A percentile compares a stretch with the other conserved stretches of the same genome.
phyloP scores from a whole-genome alignment of 2,888 invertebrate species.

The Meandrusa payeni region DNA sequence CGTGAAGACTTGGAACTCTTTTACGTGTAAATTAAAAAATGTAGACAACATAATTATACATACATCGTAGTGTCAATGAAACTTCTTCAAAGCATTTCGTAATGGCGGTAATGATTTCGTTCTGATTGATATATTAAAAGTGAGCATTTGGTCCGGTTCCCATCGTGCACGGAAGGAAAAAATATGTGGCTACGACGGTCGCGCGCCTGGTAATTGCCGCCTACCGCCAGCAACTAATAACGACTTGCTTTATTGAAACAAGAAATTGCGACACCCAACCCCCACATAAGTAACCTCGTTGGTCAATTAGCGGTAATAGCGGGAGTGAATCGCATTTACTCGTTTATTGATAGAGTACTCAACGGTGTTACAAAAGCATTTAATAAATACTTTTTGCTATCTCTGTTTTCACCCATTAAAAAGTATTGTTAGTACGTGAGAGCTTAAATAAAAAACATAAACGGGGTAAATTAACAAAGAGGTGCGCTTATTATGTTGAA shows the following conservation, averaged over 20 bases:
- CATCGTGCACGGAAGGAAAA: slow-evolving; percentile 49
- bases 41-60: too few relatives aligned
- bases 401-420: too few relatives aligned
- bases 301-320: slow-evolving; percentile 56
- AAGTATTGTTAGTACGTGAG: too few relatives aligned
- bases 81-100: background rate
- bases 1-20: too few relatives aligned
- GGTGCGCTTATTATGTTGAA: too few relatives aligned
- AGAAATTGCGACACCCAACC: slow-evolving; percentile 62
- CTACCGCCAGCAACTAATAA: slow-evolving; percentile 46
- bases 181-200: slow-evolving; percentile 39
- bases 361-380: too few relatives aligned
- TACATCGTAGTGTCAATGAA: too few relatives aligned
- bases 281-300: slow-evolving; percentile 44
- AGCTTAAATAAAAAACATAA: too few relatives aligned
- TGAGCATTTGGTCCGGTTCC: slow-evolving; percentile 63
- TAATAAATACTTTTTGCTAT: background rate
- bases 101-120: slow-evolving; percentile 34
- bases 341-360: slow-evolving; percentile 27
- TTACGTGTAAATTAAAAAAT: too few relatives aligned
- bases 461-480: too few relatives aligned
- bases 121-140: slow-evolving; percentile 58
- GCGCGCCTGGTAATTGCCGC: slow-evolving; percentile 47
- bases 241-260: slow-evolving; percentile 65
- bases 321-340: slow-evolving; percentile 50